phyloP scores from a whole-genome alignment of 2,797 vertebrate genomes.

The Scyliorhinus canicula region DNA sequence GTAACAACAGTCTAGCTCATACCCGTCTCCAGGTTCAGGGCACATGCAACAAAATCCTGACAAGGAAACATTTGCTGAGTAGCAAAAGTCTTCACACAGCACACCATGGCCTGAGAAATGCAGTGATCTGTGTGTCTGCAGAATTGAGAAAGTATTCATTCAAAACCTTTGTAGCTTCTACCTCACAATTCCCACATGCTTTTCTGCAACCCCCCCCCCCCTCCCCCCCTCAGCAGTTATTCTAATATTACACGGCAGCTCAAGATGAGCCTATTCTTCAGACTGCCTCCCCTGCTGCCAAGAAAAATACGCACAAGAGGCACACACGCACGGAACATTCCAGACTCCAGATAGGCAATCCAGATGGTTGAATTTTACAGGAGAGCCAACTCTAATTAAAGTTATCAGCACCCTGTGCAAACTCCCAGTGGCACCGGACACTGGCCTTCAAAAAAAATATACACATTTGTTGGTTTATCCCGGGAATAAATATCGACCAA shows the following conservation, averaged over 20 bases:
- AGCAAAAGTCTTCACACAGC: not conserved
- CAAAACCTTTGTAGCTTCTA: not conserved
- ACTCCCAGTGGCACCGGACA: not conserved
- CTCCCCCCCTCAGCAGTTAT: too few relatives aligned
- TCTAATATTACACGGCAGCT: not conserved
- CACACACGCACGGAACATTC: not conserved
- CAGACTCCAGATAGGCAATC: not conserved
- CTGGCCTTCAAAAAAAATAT: not conserved
- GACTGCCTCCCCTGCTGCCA: not conserved
- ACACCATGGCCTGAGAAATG: not conserved
- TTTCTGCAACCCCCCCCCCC: not conserved
- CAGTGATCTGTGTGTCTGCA: not conserved
- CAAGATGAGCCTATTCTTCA: not conserved
- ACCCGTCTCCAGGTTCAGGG: not conserved
- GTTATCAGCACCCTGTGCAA: not conserved
- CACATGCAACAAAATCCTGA: not conserved
- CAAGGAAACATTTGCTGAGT: not conserved
- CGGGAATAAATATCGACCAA: not conserved
- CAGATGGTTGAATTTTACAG: not conserved
- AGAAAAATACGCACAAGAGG: not conserved
- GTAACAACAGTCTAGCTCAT: not conserved
- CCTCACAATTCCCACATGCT: not conserved
- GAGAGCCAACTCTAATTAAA: not conserved
- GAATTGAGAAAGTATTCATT: not conserved
- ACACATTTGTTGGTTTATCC: not conserved